These are phyloP conservation scores for Aproaerema taeniolella DNA, from an alignment of 2,888 invertebrate species.

Conservation along the genomic window DNA sequence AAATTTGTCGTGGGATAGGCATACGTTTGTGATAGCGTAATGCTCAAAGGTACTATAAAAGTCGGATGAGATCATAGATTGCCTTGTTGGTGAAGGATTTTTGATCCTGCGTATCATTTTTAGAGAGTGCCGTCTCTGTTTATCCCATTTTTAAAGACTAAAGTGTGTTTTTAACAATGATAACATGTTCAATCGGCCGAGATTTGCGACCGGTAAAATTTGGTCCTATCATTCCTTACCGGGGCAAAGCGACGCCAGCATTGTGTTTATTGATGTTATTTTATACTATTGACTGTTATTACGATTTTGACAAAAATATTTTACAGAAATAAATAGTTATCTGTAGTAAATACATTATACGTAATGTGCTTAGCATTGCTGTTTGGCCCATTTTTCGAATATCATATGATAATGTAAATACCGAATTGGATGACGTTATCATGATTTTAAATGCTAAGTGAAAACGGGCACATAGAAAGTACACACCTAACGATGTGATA, in stretches of 20 bases:
- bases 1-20: constrained; percentile 5
- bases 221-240: constrained; percentile 82
- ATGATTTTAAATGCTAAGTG: constrained; percentile 37
- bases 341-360: constrained; percentile 8
- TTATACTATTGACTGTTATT: constrained; percentile 25
- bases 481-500: constrained; percentile 72
- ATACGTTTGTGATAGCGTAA: constrained; percentile 1
- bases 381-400: constrained; percentile 4
- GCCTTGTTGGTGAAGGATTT: too few relatives aligned
- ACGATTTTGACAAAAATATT: constrained; percentile 22
- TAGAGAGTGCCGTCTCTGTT: neutral
- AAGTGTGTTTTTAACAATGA: constrained; percentile 46
- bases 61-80: neutral
- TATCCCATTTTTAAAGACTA: constrained; percentile 32
- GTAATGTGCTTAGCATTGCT: constrained; percentile 13
- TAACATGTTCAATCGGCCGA: constrained; percentile 33
- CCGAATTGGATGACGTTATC: neutral
- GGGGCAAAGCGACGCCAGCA: constrained; percentile 50
- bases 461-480: constrained; percentile 60
- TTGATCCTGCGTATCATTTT: too few relatives aligned
- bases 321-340: constrained; percentile 13
- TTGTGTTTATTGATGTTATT: constrained; percentile 38
- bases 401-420: constrained; percentile 9
- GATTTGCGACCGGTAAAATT: constrained; percentile 76
- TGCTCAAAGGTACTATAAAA: constrained; percentile 1